Evolutionary conservation across 2,113 vertebrate species (phyloP), one percentile per base, ranked within the genome.

Genomic region (Rhinolophus sinicus): DNA sequence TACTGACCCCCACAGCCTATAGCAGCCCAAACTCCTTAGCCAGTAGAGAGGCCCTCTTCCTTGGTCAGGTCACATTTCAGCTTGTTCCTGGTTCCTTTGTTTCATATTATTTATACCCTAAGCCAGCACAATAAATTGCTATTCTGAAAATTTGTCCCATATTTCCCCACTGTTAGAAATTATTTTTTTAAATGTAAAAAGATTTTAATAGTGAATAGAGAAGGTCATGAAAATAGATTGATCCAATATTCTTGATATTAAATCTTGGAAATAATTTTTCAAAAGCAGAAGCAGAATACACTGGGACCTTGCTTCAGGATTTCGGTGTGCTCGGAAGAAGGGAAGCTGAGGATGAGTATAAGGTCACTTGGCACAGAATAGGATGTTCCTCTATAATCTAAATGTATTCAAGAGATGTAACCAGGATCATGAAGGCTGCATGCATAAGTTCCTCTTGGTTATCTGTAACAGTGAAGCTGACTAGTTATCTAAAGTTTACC

Each of bases 221-320:
- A 56, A 70, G 11, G 8, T 62, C 69, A 83, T 65, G 28, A 93
- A 86, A 93, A 38, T 69, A 75, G 40, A 75, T 12, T 28, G 10
- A n/a, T 64, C 62, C 21, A 62, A 44, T 82, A 91, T 58, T 78
- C n/a, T 77, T 95, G 6, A 86, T 73, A 95, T 82, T 60, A 38
- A 81, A 33, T 7, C 30, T 75, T 64, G 19, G n/a, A 70, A 82
- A 92, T 75, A 40, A 47, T 47, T 85, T 72, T 89, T 78, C 60
- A 40, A 85, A 85, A 82, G 13, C 47, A 58, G 80, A 65, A 26
- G 62, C 13, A 64, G 52, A 88, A 54, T 26, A 28, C 40, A n/a
- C 11, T 33, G 13, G 44, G 33, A 38, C 52, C 72, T 65, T 44
- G 52, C 8, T 70, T 75, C 52, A 64, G n/a, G 16, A 44, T 64